Evolutionary conservation across 2,113 vertebrate genomes (phyloP).

Genomic region (Chlamydotis undulata): DNA sequence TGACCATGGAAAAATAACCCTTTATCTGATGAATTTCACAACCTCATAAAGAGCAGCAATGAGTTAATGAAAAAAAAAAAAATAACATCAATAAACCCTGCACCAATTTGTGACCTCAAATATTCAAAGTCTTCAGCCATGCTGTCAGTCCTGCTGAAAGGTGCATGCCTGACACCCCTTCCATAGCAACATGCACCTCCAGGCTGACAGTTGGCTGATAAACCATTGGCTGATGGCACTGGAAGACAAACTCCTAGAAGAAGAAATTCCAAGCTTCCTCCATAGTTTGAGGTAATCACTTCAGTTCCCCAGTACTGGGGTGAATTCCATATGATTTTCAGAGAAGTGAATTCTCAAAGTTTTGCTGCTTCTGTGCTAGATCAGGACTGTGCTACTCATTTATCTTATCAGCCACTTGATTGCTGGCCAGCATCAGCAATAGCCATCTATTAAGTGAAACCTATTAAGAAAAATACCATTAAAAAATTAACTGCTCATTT

Average conservation of each 20-base stretch:
- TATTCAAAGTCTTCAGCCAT: neutral
- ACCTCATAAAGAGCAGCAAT: neutral
- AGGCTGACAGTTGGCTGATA: neutral
- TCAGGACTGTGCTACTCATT: neutral
- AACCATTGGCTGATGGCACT: neutral
- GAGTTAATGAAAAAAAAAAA: neutral
- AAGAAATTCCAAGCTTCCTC: neutral
- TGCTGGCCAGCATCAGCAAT: neutral
- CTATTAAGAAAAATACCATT: neutral
- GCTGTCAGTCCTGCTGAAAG: neutral
- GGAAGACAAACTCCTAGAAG: neutral
- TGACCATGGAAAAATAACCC: neutral
- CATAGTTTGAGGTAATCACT: neutral
- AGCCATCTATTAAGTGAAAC: neutral
- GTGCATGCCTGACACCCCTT: neutral
- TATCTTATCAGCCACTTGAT: neutral
- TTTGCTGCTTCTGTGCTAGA: neutral
- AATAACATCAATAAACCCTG: neutral
- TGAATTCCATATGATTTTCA: neutral
- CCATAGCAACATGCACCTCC: neutral
- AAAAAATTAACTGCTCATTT: neutral
- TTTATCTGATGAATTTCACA: neutral
- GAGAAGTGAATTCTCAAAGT: neutral
- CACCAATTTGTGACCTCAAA: neutral
- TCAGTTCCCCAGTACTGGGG: neutral